Base-by-base conservation (phyloP, 2,888 invertebrate species). In the Lepidonotus clava region DNA sequence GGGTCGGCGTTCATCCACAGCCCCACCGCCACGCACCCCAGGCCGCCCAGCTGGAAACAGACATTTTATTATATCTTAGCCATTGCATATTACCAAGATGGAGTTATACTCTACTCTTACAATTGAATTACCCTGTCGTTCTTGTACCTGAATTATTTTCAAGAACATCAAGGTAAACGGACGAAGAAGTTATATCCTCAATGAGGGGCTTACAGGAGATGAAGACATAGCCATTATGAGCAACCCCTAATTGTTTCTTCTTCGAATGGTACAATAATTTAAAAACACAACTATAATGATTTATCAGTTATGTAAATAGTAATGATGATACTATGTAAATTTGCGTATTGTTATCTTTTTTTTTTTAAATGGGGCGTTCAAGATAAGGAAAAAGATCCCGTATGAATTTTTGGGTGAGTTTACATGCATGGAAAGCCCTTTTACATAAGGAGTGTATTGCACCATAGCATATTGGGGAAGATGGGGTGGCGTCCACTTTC, bases 1-100 rank as follows among this genome's bases (percentile, higher is more conserved):
- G 84, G 84, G 76, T 88, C 88, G 46, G 88, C 86, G 51, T 86
- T 84, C 86, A 90, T 86, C 90, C 90, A 90, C 41, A 90, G 85
- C 41, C 90, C 90, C 24, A 88, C 86, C 21, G 84, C 89, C 14
- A 89, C 11, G 32, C 87, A 89, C 36, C 87, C 87, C 40, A 89
- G 86, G 8, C 89, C 89, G 14, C 84, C 24, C 4, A 89, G 28
- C 89, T 89, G 86, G 1, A 8, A 84, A 53, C 2, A 83, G 11
- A 83, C 11, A 61, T 11, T 11, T 11, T 46, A 46, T 46, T 46
- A 46, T 46, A 46, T 46, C 18, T 11, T 46, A 46, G 8, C 8
- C 18, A 46, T 11, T 46, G 46, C 18, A 46, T 46, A 46, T 46
- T 46, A 46, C 46, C 18, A 18, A 18, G 46, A 8, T 18, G 46